A percentile compares a stretch with the other conserved stretches of the same genome.
phyloP scores from a whole-genome alignment of 2,113 vertebrate species.

The Saguinus midas region DNA sequence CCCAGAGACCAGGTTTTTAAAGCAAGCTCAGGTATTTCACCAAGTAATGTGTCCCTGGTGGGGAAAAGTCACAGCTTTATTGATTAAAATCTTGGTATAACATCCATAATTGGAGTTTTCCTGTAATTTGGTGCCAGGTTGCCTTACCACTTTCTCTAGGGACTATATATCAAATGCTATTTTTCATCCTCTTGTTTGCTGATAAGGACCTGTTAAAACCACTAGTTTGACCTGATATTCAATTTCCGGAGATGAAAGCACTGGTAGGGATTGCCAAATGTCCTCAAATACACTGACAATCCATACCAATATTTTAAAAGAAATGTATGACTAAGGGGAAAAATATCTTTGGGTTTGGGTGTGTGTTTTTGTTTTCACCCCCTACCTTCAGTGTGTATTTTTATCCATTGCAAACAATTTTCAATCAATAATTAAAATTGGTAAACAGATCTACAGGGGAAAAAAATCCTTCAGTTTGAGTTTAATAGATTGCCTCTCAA shows the following conservation, averaged over 20 bases:
- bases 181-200: conserved; percentile 71
- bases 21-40: conserved; percentile 55
- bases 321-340: conserved; percentile 10
- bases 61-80: conserved; percentile 66
- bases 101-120: conserved; percentile 69
- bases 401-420: conserved; percentile 69
- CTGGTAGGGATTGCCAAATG: conserved; percentile 57
- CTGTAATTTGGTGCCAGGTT: conserved; percentile 74
- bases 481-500: conserved; percentile 70
- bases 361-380: conserved; percentile 35
- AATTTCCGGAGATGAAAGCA: conserved; percentile 65
- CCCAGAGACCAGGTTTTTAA: conserved; percentile 34
- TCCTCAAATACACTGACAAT: conserved; percentile 62
- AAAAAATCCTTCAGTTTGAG: conserved; percentile 51
- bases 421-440: conserved; percentile 71
- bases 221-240: conserved; percentile 63
- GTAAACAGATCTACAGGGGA: conserved; percentile 49
- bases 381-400: conserved; percentile 60
- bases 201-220: conserved; percentile 58
- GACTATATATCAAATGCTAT: conserved; percentile 72
- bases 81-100: conserved; percentile 76
- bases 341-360: conserved; percentile 4
- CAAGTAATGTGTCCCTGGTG: conserved; percentile 40
- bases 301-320: conserved; percentile 63
- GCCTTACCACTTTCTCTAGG: conserved; percentile 63